These are phyloP conservation scores for Rhadinocentrus ornatus DNA, from an alignment of 2,797 vertebrate species.

Conservation along the genomic window DNA sequence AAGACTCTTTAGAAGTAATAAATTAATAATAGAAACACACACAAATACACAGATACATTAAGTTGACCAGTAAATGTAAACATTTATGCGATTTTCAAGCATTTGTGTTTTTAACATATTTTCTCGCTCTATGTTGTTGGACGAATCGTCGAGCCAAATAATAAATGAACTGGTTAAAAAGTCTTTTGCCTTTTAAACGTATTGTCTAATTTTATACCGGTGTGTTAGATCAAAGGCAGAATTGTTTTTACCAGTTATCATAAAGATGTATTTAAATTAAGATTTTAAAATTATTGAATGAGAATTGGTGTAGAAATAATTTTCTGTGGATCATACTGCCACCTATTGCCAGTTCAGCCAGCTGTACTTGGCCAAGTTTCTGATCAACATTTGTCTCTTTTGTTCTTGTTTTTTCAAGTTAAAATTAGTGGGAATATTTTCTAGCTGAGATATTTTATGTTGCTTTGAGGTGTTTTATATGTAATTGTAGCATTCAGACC, in stretches of 20 bases:
- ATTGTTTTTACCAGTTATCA: neutral
- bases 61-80: neutral
- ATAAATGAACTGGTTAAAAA: neutral
- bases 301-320: neutral
- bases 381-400: neutral
- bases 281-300: neutral
- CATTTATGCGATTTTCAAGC: neutral
- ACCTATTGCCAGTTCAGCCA: conserved; percentile 28
- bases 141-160: neutral
- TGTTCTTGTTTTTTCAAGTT: neutral
- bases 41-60: neutral
- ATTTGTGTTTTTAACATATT: neutral
- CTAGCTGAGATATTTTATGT: neutral
- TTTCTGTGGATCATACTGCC: conserved; percentile 49
- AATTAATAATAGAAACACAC: neutral
- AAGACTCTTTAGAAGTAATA: neutral
- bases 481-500: neutral
- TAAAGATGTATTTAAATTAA: neutral
- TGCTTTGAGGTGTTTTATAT: neutral
- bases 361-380: neutral
- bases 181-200: neutral
- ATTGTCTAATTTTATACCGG: neutral
- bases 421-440: neutral
- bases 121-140: neutral
- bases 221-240: neutral